Conservation (phyloP, 2,888 invertebrate species). For the Drosophila ustulata region DNA sequence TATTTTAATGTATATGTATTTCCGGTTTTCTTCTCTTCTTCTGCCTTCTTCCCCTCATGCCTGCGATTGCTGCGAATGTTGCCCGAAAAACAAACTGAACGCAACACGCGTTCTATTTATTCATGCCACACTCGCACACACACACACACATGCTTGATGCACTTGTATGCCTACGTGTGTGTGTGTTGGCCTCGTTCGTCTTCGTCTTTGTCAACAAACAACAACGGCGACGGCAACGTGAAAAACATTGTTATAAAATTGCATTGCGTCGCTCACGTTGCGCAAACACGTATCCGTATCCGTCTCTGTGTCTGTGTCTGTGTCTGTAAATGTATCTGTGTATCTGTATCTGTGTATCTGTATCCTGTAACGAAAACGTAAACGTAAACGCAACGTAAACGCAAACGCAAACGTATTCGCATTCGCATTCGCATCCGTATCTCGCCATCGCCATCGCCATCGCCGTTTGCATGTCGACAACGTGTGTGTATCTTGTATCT, state of each 20-base stretch:
- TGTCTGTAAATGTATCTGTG: constrained; percentile 20
- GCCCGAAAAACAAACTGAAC: constrained; percentile 57
- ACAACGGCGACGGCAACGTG: constrained; percentile 62
- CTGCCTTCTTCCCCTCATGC: neutral
- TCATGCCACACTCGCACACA: constrained; percentile 58
- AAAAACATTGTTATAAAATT: constrained; percentile 81
- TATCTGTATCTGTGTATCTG: constrained; percentile 55
- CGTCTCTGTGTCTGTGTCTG: constrained; percentile 53
- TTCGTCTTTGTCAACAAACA: constrained; percentile 76
- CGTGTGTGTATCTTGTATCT: constrained; percentile 59
- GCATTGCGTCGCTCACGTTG: constrained; percentile 80
- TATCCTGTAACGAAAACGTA: constrained; percentile 25
- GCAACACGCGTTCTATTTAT: constrained; percentile 76
- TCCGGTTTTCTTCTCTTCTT: constrained; percentile 50
- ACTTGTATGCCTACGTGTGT: constrained; percentile 18
- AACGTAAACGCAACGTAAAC: constrained; percentile 16
- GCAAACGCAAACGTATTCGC: constrained; percentile 19
- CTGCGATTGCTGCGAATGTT: constrained; percentile 26
- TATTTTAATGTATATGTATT: constrained; percentile 78
- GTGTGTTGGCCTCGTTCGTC: constrained; percentile 71
- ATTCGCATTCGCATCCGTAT: constrained; percentile 32
- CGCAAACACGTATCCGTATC: constrained; percentile 72
- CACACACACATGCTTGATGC: constrained; percentile 14
- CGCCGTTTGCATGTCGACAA: constrained; percentile 42
- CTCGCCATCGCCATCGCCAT: constrained; percentile 28